A percentile compares a stretch with the other conserved stretches of the same genome.
These are phyloP conservation scores for Plecotus auritus DNA, from an alignment of 2,113 vertebrate genomes.

Conservation along the genomic window DNA sequence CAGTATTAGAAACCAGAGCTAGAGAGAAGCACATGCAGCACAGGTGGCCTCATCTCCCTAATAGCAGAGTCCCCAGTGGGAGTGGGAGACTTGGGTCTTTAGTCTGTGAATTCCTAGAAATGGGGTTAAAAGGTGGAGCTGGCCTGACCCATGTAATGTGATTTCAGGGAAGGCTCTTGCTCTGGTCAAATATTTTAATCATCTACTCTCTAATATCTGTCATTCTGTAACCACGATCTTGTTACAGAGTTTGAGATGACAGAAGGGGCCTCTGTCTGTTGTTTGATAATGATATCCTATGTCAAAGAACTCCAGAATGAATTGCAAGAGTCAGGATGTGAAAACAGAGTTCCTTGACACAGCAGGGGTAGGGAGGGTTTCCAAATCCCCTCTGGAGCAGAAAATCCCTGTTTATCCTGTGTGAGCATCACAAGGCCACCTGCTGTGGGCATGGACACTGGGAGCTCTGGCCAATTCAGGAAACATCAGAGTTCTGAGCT, in stretches of 20 bases:
- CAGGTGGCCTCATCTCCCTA: background rate
- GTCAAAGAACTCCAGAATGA: constrained; percentile 9
- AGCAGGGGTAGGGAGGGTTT: constrained; percentile 10
- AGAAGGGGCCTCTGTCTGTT: background rate
- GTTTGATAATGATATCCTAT: constrained; percentile 36
- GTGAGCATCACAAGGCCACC: background rate
- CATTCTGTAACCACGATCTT: constrained; percentile 23
- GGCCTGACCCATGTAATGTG: background rate
- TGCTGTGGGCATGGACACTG: constrained; percentile 23
- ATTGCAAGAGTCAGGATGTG: background rate
- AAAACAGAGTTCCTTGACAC: constrained; percentile 47
- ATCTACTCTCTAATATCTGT: background rate
- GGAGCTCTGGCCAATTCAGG: background rate
- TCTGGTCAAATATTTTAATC: constrained; percentile 27
- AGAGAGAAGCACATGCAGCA: background rate
- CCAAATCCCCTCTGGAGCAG: constrained; percentile 42
- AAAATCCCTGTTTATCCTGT: constrained; percentile 53
- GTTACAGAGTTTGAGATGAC: constrained; percentile 35
- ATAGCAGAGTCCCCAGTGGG: background rate
- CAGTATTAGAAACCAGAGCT: background rate
- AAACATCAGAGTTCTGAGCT: background rate
- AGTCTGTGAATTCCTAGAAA: background rate
- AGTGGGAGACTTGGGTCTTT: background rate
- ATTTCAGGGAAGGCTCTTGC: background rate
- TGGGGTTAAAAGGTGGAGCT: background rate